Evolutionary conservation across 2,113 vertebrate genomes (phyloP), one percentile per base, ranked within the genome.

Genomic region (Malurus elegans): DNA sequence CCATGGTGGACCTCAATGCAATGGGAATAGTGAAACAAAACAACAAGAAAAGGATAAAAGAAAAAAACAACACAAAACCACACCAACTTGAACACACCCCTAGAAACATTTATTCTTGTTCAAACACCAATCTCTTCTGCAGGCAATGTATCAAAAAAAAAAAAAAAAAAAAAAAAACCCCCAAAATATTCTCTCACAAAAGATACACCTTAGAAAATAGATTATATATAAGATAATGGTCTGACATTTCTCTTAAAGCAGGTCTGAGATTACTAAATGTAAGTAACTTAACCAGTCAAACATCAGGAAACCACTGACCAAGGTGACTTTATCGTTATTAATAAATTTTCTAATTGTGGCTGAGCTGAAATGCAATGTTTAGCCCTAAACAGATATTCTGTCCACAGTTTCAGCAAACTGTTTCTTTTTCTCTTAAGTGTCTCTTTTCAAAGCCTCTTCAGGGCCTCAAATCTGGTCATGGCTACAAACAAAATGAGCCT

Each of bases 1-100:
- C 56, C 26, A 67, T 10, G 1, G 14, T 40, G 38, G 25, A 79
- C 6, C 5, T 23, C 20, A 79, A 14, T 26, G 36, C 40, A 84
- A 64, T 64, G 6, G 12, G 18, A 78, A 81, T 0, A 66, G 19
- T 17, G 28, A 82, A 79, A 86, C 20, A 62, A 86, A 89, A 80
- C 1, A 2, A 11, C 1, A 1, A 11, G 6, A 29, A 44, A 58
- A 34, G 47, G 3, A 38, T 17, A 38, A 12, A 12, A 32, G 6
- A 42, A 42, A 10, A 34, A 26, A 34, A 15, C 44, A 15, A 3
- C 8, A 29, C 25, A 42, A 85, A 75, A 50, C 13, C 12, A 65
- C 34, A 60, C 9, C 17, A 67, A 44, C 14, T 31, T 40, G 31
- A 40, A 66, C 44, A 66, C 24, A 8, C 0, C 3, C 7, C 12